phyloP scores from a whole-genome alignment of 2,113 vertebrate genomes.

The Ancistrus triradiatus region DNA sequence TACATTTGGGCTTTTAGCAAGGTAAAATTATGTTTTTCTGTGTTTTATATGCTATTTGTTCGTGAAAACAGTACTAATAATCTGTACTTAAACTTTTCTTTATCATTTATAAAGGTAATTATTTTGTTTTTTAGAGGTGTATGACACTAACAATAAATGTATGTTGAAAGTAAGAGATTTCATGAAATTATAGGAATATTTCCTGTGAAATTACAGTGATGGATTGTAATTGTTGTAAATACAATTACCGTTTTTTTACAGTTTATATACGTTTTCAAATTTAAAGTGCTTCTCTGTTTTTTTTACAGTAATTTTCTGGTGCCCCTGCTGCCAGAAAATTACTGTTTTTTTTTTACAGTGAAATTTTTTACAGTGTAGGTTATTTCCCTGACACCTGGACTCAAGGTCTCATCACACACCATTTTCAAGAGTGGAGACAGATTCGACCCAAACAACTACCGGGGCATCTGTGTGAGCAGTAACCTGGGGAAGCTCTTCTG shows the following conservation, averaged over 20 bases:
- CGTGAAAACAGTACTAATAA: neutral
- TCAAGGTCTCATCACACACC: too few relatives aligned
- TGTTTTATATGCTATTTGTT: neutral
- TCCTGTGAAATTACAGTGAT: slow-evolving; percentile 25
- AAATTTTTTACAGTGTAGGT: too few relatives aligned
- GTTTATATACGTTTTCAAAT: neutral
- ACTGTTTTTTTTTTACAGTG: too few relatives aligned
- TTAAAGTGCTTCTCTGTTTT: neutral
- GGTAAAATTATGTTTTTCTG: neutral
- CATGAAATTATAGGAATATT: slow-evolving; percentile 16
- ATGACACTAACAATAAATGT: slow-evolving; percentile 1
- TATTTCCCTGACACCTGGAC: too few relatives aligned
- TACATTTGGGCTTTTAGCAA: too few relatives aligned
- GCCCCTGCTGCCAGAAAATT: too few relatives aligned
- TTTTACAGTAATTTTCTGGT: too few relatives aligned
- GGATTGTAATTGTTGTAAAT: slow-evolving; percentile 1
- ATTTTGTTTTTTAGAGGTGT: slow-evolving; percentile 19
- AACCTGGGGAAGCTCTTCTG: too few relatives aligned
- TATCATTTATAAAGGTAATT: slow-evolving; percentile 16
- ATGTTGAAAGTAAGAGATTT: slow-evolving; percentile 26
- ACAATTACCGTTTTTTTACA: slow-evolving; percentile 7
- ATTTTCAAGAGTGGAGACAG: too few relatives aligned
- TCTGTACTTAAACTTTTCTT: slow-evolving; percentile 3
- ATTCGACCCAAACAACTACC: too few relatives aligned
- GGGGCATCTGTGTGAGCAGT: too few relatives aligned